Base-by-base conservation (phyloP, 2,888 invertebrate species). In the Argynnis bischoffii region DNA sequence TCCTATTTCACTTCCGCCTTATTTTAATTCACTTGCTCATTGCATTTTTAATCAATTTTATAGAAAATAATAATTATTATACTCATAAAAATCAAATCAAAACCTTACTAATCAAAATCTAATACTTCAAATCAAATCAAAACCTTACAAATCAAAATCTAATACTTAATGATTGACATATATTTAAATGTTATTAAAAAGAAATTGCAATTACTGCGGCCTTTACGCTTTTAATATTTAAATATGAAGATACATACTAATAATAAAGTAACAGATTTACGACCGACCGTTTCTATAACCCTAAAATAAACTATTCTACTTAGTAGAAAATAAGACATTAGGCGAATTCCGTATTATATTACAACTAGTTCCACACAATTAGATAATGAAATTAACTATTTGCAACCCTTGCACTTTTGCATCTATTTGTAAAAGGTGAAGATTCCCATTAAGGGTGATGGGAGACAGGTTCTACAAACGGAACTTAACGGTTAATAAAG, bases 401-500 rank as follows among this genome's bases (percentile, higher is more conserved):
- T 84, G 90, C 90, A 87, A 88, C 92, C 91, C 91, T 85, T 90
- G 90, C 89, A 86, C 79, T 87, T 87, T 84, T 77, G 82, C 83
- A 81, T 85, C 74, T 78, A 75, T 77, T 77, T 75, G 76, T 79
- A 74, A 78, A 76, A 78, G 76, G 8, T 74, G 75, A 74, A 84
- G 81, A 83, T 85, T 86, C 81, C 69, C 78, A 83, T 81, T 81
- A 64, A 65, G 65, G 68, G 68, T 81, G 74, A 81, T 78, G 77
- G 75, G 79, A 80, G 86, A 86, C 91, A 83, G 89, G 91, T 91
- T 91, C 88, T 79, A 74, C 81, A 84, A 91, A 92, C 90, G 89
- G 87, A 87, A 88, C 84, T 82, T 92, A 92, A 92, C 92, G 92
- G 92, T 89, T 79, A 77, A 79, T 79, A 79, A 81, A 78, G 90